Base-by-base conservation (phyloP, 1,140 invertebrate genomes). In the Hylaeus anthracinus region DNA sequence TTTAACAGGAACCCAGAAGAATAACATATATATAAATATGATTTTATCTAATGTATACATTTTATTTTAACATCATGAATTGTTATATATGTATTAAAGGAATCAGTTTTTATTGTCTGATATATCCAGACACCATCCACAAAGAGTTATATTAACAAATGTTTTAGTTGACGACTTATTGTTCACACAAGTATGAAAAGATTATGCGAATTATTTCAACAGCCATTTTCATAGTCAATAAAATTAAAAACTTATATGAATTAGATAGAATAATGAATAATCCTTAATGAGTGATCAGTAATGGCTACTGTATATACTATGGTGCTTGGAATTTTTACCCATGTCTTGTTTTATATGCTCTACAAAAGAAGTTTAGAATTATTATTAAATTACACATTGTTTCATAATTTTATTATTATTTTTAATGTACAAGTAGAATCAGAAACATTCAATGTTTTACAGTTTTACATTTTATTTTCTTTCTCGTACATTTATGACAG, bases 231-330 rank as follows among this genome's bases (percentile, higher is more conserved):
- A 15, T 78, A 71, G 51, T 39, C 1, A 14, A 10, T 51, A 8
- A 45, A 65, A 5, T 51, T 10, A 48, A 65, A 65, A n/a, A 48
- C 56, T 73, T 72, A 9, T 65, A 73, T 66, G 58, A 56, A 72
- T 72, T 72, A 69, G n/a, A 9, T 72, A 79, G 5, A 61, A 58
- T 73, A 53, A 58, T 79, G 10, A 72, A 56, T 65, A 43, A 71
- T n/a, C 55, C 55, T 58, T 9, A 5, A 58, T 15, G 15, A 39
- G 39, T 14, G 51, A 41, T 41, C 14, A 43, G 9, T 71, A 37
- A 3, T 55, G 53, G 56, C 51, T 58, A 56, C 9, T 12, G 9
- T n/a, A 48, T 1, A 48, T 15, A 3, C 6, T 26, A 66, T 3
- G 2, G n/a, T 12, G 9, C 8, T 64, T 37, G 3, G 5, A 14